Percentiles rank a stretch among this genome's conserved stretches.
phyloP scores from a whole-genome alignment of 2,888 invertebrate species.

The Panzeria rudis region DNA sequence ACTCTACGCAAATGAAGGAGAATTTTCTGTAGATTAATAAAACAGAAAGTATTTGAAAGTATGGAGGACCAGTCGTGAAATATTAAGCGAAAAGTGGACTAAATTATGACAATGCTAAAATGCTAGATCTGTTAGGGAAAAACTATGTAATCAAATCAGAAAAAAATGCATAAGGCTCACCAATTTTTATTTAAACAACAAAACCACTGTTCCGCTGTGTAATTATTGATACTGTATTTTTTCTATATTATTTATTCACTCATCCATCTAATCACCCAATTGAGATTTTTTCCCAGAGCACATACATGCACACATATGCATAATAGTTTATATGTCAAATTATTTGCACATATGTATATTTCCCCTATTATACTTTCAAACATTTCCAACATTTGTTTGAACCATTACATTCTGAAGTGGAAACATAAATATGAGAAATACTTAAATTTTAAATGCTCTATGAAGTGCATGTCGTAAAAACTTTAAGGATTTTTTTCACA shows the following conservation, averaged over 20 bases:
- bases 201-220: too few species aligned
- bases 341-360: slow-evolving; percentile 3
- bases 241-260: neutral
- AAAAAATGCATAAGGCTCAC: too few species aligned
- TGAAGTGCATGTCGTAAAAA: slow-evolving; percentile 58
- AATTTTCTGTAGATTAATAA: too few species aligned
- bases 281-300: neutral
- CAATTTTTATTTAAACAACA: too few species aligned
- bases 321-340: slow-evolving; percentile 22
- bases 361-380: neutral
- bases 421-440: slow-evolving; percentile 30
- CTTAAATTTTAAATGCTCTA: slow-evolving; percentile 56
- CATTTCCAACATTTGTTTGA: slow-evolving; percentile 14
- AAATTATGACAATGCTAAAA: too few species aligned
- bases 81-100: too few species aligned
- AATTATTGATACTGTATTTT: too few species aligned
- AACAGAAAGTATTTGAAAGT: too few species aligned
- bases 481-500: slow-evolving; percentile 50
- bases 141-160: too few species aligned
- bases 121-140: too few species aligned
- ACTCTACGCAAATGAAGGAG: too few species aligned
- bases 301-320: neutral
- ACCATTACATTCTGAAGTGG: slow-evolving; percentile 19
- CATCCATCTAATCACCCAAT: slow-evolving; percentile 26
- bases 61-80: too few species aligned